Percentiles rank a stretch among this genome's conserved stretches.
Evolutionary conservation across 2,888 invertebrate genomes (phyloP).

Genomic region (Drosophila mimetica): DNA sequence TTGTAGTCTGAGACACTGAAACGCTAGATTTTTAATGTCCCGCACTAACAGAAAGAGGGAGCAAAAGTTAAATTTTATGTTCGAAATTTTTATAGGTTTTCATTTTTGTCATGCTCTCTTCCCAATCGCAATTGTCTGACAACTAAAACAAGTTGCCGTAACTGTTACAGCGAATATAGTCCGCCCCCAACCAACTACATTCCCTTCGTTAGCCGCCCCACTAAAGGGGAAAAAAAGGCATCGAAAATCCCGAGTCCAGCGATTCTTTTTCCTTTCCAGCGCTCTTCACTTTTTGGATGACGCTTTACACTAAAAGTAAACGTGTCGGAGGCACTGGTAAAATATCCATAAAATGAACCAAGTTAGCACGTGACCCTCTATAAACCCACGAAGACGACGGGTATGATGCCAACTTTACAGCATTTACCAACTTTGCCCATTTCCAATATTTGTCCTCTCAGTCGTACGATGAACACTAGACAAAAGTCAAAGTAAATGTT

Average conservation of each 20-base stretch:
- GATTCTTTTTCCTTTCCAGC: neutral
- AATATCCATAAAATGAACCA: constrained; percentile 36
- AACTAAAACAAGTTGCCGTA: constrained; percentile 48
- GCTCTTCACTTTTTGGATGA: constrained; percentile 25
- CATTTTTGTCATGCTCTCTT: constrained; percentile 45
- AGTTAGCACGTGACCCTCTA: constrained; percentile 25
- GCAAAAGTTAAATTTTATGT: constrained; percentile 64
- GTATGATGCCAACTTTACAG: constrained; percentile 7
- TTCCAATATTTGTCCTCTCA: neutral
- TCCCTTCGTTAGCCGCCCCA: too few relatives aligned
- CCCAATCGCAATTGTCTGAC: constrained; percentile 32
- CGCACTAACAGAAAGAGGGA: constrained; percentile 56
- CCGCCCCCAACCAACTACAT: too few relatives aligned
- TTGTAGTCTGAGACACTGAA: constrained; percentile 2
- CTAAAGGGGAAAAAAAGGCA: too few relatives aligned
- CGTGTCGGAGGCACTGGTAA: constrained; percentile 64
- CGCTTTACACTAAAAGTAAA: constrained; percentile 69
- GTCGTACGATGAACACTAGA: neutral
- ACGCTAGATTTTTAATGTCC: constrained; percentile 63
- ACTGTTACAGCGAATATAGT: constrained; percentile 16
- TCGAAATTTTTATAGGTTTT: constrained; percentile 71
- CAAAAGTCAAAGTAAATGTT: neutral
- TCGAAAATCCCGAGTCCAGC: neutral
- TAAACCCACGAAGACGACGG: constrained; percentile 1
- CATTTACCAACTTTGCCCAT: constrained; percentile 4